Percentiles rank a stretch among this genome's conserved stretches.
Conservation (phyloP, 2,797 vertebrate species). For the Rhincodon typus region DNA sequence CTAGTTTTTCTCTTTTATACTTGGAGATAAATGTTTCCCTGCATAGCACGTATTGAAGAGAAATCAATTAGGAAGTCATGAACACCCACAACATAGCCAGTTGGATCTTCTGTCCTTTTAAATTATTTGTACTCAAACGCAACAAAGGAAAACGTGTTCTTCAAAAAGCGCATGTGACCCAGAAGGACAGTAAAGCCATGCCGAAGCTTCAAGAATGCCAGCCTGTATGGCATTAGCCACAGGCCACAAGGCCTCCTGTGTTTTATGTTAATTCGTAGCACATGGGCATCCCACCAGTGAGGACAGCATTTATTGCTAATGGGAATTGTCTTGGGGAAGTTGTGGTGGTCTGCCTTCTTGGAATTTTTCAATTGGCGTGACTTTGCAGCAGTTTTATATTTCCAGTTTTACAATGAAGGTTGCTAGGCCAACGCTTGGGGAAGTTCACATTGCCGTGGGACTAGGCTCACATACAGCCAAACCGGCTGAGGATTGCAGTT, state of each 20-base stretch:
- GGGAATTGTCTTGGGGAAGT: neutral
- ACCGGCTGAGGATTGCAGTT: neutral
- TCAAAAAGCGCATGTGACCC: neutral
- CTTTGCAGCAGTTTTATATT: neutral
- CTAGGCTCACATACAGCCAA: neutral
- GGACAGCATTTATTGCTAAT: neutral
- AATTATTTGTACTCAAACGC: neutral
- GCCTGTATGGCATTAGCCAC: neutral
- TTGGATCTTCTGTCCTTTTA: conserved; percentile 6
- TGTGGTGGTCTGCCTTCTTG: neutral
- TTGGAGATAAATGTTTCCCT: neutral
- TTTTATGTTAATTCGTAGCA: neutral
- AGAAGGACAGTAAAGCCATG: neutral
- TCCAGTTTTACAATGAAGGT: too few relatives aligned
- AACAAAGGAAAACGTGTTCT: conserved; percentile 15
- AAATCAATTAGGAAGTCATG: neutral
- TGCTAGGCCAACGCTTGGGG: neutral
- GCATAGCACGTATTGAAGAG: neutral
- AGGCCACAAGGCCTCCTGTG: neutral
- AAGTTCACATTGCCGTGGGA: neutral
- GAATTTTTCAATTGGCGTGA: neutral
- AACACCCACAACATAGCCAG: neutral
- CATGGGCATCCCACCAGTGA: neutral
- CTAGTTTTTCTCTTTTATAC: neutral
- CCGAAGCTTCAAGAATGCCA: neutral